A percentile compares a stretch with the other conserved stretches of the same genome.
phyloP scores from a whole-genome alignment of 2,797 vertebrate species.

The Amblyopsis hoosieri region DNA sequence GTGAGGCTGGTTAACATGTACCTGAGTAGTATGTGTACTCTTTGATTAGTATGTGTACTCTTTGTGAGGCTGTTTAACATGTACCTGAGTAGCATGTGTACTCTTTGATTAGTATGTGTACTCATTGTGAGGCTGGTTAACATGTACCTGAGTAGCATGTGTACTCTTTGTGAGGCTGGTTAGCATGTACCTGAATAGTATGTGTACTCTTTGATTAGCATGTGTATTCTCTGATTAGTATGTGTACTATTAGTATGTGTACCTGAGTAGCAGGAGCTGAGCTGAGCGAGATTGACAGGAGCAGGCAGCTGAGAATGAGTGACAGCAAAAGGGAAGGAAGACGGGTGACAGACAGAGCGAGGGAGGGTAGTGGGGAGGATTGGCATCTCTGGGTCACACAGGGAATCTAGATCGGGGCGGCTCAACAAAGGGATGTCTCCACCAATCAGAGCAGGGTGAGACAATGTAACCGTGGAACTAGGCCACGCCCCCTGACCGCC shows the following conservation, averaged over 20 bases:
- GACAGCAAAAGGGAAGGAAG: slow-evolving; percentile 27
- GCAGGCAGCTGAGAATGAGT: slow-evolving; percentile 31
- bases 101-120: too few relatives aligned
- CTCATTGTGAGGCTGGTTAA: too few relatives aligned
- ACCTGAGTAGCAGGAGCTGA: slow-evolving; percentile 56
- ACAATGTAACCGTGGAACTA: neutral
- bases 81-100: too few relatives aligned
- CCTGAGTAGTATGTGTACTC: neutral
- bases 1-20: too few relatives aligned
- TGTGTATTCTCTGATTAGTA: too few relatives aligned
- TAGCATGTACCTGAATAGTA: too few relatives aligned
- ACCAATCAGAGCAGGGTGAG: slow-evolving; percentile 8
- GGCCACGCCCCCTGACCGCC: slow-evolving; percentile 34
- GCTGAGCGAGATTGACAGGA: slow-evolving; percentile 38
- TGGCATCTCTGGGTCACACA: slow-evolving; percentile 71
- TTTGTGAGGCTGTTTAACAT: too few relatives aligned
- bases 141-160: too few relatives aligned
- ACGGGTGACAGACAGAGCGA: slow-evolving; percentile 12
- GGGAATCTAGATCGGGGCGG: slow-evolving; percentile 79
- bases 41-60: too few relatives aligned
- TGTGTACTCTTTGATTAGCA: neutral
- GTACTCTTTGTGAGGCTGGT: too few relatives aligned
- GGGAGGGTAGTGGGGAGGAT: slow-evolving; percentile 42
- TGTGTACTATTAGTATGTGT: slow-evolving; percentile 17
- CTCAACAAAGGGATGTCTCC: slow-evolving; percentile 66